Base-by-base conservation (phyloP, 2,797 vertebrate genomes). In the Columba guinea region DNA sequence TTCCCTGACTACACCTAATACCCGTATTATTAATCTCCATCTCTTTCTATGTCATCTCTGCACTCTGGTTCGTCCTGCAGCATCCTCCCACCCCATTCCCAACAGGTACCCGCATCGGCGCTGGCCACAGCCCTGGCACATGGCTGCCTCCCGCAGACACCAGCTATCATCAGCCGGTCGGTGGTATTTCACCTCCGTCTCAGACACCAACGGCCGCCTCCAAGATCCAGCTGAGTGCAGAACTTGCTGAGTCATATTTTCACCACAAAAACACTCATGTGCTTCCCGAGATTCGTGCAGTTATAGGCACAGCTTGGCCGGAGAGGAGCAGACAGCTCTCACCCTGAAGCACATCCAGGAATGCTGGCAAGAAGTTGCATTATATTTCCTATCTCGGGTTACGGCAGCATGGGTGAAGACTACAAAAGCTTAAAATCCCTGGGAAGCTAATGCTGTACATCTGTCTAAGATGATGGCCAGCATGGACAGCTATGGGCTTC, bases 191-290 rank as follows among this genome's bases (percentile, higher is more conserved):
- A 1, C 49, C 83, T 96, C 80, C 0, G 3, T 64, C 56, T 78
- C 90, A 84, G 77, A 35, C 80, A 82, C 70, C 77, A 46, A 44
- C 0, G 0, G 9, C 52, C 0, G 32, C 73, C 86, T 95, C 64
- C 81, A 85, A 64, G 71, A 90, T 94, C 64, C 84, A 74, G 67
- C 94, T 77, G 90, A 92, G 78, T 16, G 73, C 48, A 94, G 71
- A 93, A 83, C 63, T 74, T 95, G 96, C 93, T 96, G 95, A 96
- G 78, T 96, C 92, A 95, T 34, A 53, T 94, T 95, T 96, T 83
- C 81, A 68, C 75, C 88, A 68, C 58, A 83, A 83, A 89, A 90
- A 35, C 13, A 3, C 60, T 95, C 78, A 2, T 11, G 56, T 80
- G 79, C 65, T 94, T 95, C 84, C 84, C 1, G 9, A 67, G 74